Conservation (phyloP, 2,888 invertebrate genomes). For the Pseudoips prasinana region DNA sequence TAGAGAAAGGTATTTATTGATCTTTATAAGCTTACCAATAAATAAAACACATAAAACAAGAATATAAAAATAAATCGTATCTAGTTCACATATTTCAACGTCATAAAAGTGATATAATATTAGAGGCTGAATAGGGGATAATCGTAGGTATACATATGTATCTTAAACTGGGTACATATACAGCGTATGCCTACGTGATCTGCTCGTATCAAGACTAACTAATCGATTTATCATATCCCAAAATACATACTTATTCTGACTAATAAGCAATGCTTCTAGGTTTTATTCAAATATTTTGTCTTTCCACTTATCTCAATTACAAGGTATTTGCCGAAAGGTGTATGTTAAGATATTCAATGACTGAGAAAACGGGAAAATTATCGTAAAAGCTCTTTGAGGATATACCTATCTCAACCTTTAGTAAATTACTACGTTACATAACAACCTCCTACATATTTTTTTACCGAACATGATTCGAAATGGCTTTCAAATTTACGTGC, state of each 20-base stretch:
- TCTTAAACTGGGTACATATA: no score
- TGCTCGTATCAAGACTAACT: no score
- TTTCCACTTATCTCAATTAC: slow-evolving; percentile 23
- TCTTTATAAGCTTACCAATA: slow-evolving; percentile 15
- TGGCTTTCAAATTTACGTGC: no score
- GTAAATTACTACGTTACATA: slow-evolving; percentile 16
- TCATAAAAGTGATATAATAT: no score
- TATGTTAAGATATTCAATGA: slow-evolving; percentile 21
- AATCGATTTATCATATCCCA: no score
- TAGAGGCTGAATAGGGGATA: no score
- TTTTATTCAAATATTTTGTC: slow-evolving; percentile 10
- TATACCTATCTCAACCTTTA: slow-evolving; percentile 25
- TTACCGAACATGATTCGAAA: no score
- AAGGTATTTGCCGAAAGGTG: slow-evolving; percentile 24
- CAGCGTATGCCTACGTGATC: no score
- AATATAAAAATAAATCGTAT: slow-evolving; percentile 9
- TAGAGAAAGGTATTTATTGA: slow-evolving; percentile 34
- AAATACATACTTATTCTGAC: no score
- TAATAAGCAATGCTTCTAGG: no score
- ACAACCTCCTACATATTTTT: no score
- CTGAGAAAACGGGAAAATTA: slow-evolving; percentile 19
- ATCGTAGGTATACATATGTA: no score
- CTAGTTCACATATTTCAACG: slow-evolving; percentile 18
- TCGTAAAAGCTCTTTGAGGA: slow-evolving; percentile 29
- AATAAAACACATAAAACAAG: slow-evolving; percentile 21